Evolutionary conservation across 2,888 invertebrate species (phyloP).

Genomic region (Metalampra italica): DNA sequence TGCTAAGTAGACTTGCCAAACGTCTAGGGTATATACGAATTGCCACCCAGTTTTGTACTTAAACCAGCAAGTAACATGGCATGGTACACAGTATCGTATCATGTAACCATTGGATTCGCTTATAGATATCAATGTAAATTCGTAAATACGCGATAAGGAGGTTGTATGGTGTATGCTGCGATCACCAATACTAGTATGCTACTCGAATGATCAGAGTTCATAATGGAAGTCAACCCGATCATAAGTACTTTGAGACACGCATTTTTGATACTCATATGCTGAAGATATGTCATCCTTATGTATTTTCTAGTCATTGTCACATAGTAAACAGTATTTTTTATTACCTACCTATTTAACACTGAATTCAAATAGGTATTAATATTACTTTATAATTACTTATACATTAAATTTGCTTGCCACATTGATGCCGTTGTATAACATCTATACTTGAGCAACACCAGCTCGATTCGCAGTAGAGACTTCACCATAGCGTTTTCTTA

Average conservation of each 20-base stretch:
- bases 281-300: slow-evolving; percentile 9
- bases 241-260: too few species aligned
- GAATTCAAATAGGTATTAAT: too few species aligned
- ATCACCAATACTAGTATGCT: too few species aligned
- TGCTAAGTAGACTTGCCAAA: slow-evolving; percentile 2
- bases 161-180: slow-evolving; percentile 30
- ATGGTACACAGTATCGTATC: slow-evolving; percentile 29
- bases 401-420: too few species aligned
- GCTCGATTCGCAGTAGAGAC: too few species aligned
- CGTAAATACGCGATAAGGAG: slow-evolving; percentile 51
- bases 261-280: not conserved
- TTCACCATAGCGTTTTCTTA: too few species aligned
- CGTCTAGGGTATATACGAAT: slow-evolving; percentile 2
- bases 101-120: slow-evolving; percentile 42
- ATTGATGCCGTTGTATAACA: too few species aligned
- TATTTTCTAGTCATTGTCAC: slow-evolving; percentile 30
- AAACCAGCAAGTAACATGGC: slow-evolving; percentile 15
- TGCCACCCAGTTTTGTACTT: not conserved
- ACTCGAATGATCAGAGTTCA: not conserved
- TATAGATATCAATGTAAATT: slow-evolving; percentile 63
- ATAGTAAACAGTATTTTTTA: slow-evolving; percentile 14
- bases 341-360: not conserved
- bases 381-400: not conserved
- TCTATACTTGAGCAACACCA: too few species aligned
- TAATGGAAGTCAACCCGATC: not conserved